These are phyloP conservation scores for Gymnosoma rotundatum DNA, from an alignment of 2,888 invertebrate species.

Conservation along the genomic window DNA sequence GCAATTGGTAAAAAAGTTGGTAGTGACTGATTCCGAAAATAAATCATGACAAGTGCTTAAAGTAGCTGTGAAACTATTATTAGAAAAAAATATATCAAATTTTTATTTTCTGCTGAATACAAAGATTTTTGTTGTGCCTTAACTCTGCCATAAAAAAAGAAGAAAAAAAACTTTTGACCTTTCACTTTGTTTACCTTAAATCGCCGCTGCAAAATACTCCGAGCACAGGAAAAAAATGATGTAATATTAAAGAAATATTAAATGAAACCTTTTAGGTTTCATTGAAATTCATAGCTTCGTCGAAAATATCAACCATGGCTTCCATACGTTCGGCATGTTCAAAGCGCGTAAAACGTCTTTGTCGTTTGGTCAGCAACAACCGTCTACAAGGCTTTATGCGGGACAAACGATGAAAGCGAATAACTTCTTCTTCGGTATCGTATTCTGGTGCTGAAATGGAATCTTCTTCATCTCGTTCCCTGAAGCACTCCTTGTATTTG, in stretches of 20 bases:
- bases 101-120: too few species aligned
- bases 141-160: too few species aligned
- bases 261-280: conserved; percentile 66
- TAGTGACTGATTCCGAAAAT: too few species aligned
- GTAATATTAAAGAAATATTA: conserved; percentile 18
- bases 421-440: conserved; percentile 77
- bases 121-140: too few species aligned
- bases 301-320: conserved; percentile 78
- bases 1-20: too few species aligned
- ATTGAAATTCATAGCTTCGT: conserved; percentile 78
- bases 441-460: conserved; percentile 79
- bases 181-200: background rate
- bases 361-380: conserved; percentile 71
- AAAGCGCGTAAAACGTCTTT: conserved; percentile 76
- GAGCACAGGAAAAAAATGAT: conserved; percentile 13
- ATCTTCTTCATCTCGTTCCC: conserved; percentile 78
- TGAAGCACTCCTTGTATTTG: conserved; percentile 75
- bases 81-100: too few species aligned
- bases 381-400: conserved; percentile 73
- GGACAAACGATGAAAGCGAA: conserved; percentile 76
- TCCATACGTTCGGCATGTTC: conserved; percentile 80
- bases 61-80: too few species aligned
- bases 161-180: too few species aligned
- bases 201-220: conserved; percentile 23
- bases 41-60: too few species aligned